phyloP scores from a whole-genome alignment of 2,797 vertebrate genomes.

The Streptopelia turtur region DNA sequence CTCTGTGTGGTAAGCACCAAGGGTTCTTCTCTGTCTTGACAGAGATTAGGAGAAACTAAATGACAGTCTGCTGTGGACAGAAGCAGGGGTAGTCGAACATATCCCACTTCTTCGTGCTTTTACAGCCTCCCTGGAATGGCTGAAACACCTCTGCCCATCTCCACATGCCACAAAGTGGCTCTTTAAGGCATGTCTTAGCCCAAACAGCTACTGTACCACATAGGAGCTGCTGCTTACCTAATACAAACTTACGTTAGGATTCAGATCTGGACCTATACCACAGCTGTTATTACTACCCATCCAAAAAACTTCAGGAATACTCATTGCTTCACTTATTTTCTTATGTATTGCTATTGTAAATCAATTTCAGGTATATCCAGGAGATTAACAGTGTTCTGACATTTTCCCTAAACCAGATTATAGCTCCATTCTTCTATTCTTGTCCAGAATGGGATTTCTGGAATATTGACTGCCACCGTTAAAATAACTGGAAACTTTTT shows the following conservation, averaged over 20 bases:
- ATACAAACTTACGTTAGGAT: neutral
- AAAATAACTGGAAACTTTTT: neutral
- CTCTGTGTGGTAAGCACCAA: neutral
- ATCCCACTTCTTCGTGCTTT: neutral
- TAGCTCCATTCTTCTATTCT: neutral
- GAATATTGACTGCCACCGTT: neutral
- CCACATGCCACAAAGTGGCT: accelerated
- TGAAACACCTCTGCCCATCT: neutral
- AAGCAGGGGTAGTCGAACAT: neutral
- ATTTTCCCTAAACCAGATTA: neutral
- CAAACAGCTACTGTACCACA: neutral
- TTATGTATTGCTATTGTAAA: neutral
- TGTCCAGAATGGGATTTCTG: neutral
- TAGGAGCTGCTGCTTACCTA: neutral
- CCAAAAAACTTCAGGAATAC: neutral
- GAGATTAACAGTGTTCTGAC: neutral
- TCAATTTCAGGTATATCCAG: neutral
- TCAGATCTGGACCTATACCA: neutral
- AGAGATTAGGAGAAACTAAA: neutral
- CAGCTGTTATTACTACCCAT: neutral
- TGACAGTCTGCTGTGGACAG: neutral
- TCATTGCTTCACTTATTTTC: neutral
- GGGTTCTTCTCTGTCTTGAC: neutral
- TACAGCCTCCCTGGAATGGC: neutral
- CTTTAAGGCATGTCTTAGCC: neutral